Percentiles rank a stretch among this genome's conserved stretches.
Conservation (phyloP, 2,113 vertebrate species). For the Hippopotamus amphibius region DNA sequence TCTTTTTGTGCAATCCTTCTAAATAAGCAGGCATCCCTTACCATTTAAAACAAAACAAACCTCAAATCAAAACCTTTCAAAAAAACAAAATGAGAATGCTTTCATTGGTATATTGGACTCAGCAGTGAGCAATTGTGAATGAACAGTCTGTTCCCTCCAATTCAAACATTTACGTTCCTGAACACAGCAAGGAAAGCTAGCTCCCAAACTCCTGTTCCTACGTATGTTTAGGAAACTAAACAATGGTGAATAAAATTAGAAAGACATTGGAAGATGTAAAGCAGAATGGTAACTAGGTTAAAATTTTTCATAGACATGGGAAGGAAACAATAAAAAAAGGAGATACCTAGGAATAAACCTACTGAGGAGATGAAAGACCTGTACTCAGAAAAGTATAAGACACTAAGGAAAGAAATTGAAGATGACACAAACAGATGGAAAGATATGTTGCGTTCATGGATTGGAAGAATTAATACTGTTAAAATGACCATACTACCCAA, state of each 20-base stretch:
- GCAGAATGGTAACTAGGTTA: not conserved
- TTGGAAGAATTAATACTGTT: not conserved
- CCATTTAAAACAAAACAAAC: constrained; percentile 17
- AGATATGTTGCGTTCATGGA: not conserved
- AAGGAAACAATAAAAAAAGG: not conserved
- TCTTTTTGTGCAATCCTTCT: not conserved
- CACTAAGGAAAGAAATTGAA: not conserved
- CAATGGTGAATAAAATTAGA: not conserved
- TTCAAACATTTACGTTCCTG: not conserved
- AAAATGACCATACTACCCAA: not conserved
- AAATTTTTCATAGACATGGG: not conserved
- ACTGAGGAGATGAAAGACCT: not conserved
- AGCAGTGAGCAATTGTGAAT: not conserved
- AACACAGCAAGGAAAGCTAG: not conserved
- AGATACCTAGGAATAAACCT: not conserved
- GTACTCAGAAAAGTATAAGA: not conserved
- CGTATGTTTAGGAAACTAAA: not conserved
- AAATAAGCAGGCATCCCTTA: not conserved
- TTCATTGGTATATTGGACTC: not conserved
- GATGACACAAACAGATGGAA: not conserved
- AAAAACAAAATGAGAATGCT: not conserved
- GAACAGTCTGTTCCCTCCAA: constrained; percentile 28
- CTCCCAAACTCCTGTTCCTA: constrained; percentile 14
- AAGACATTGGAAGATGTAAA: not conserved
- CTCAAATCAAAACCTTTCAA: not conserved